Base-by-base conservation (phyloP, 2,797 vertebrate species). In the Silurus lanzhouensis region DNA sequence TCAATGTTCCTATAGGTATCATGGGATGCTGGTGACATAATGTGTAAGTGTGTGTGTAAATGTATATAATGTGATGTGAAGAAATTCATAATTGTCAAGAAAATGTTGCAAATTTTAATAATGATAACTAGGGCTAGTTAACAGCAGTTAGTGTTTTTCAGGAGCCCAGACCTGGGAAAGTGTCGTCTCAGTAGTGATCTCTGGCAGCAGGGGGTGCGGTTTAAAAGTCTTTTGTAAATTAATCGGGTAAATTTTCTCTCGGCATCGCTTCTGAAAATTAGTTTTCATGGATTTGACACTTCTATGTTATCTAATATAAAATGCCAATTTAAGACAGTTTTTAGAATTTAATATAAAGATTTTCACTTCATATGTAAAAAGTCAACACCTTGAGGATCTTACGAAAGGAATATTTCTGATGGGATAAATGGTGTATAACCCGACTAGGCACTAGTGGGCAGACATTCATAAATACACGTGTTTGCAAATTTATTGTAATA, bases 371-470 rank as follows among this genome's bases (percentile, higher is more conserved):
- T 22, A 61, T 61, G 7, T 22, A 2, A 61, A 22, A 20, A 20
- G 4, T 1, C 58, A 60, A 6, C 7, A 63, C 2, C 20, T 22
- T n/a, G 8, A 22, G 8, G 60, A 63, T 63, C 22, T 22, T 5
- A 63, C 7, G 22, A 22, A 52, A 7, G 0, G 48, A 52, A 52
- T 7, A 52, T 52, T 52, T 7, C 8, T 58, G 15, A 77, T 58
- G 19, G 10, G 14, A 44, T 61, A 46, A 15, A 25, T 46, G 22
- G 20, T 71, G 17, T 25, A 52, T 55, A 83, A 67, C 27, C 15
- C 57, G 9, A 27, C 44, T 46, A 7, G 63, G 72, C 77, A 81
- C 83, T 70, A 87, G 87, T 83, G 46, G 82, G 61, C 78, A 77
- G 77, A 48, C 85, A 68, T 68, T 31, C 66, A 38, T 81, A 25